A percentile compares a stretch with the other conserved stretches of the same genome.
phyloP scores from a whole-genome alignment of 2,888 invertebrate species.

The Andricus quercusramuli region DNA sequence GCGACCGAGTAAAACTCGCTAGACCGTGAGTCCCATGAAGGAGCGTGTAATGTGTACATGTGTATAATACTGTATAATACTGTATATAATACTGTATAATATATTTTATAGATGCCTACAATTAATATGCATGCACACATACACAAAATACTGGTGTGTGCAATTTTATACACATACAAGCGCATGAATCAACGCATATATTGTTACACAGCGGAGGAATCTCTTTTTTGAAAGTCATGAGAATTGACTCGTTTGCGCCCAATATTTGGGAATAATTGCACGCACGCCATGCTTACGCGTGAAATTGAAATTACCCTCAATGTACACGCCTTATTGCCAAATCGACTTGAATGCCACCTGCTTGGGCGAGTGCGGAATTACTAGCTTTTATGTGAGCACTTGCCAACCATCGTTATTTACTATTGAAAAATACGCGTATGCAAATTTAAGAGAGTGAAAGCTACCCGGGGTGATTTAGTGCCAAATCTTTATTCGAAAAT shows the following conservation, averaged over 20 bases:
- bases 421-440: neutral
- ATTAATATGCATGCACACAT: neutral
- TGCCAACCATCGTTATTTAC: neutral
- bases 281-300: neutral
- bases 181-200: neutral
- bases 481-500: neutral
- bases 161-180: neutral
- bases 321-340: neutral
- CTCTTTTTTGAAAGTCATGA: neutral
- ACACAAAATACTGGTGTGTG: neutral
- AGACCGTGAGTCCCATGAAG: constrained; percentile 68
- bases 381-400: neutral
- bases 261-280: neutral
- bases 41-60: neutral
- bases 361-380: neutral
- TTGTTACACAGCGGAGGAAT: neutral
- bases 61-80: neutral
- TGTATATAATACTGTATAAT: constrained; percentile 4
- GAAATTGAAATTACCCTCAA: neutral
- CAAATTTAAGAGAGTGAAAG: constrained; percentile 2
- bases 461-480: neutral
- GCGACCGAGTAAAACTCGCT: constrained; percentile 73
- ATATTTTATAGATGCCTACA: neutral
- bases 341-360: neutral
- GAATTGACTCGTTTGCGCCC: neutral